phyloP scores from a whole-genome alignment of 2,888 invertebrate genomes.

The Margaritifera margaritifera region DNA sequence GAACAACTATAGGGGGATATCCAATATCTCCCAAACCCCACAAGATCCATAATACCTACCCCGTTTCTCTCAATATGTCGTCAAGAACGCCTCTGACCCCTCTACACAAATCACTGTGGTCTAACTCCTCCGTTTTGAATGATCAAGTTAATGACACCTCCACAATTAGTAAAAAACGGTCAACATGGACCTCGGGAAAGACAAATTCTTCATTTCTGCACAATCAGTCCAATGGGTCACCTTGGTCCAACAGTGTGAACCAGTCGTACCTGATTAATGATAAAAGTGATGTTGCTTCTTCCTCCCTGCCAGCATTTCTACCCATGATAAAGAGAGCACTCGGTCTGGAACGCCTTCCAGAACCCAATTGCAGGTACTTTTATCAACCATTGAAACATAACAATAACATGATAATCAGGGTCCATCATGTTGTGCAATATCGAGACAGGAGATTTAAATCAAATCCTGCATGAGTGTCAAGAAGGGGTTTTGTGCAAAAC shows the following conservation, averaged over 20 bases:
- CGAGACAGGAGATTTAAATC: not conserved
- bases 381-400: not conserved
- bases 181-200: constrained; percentile 55
- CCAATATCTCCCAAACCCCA: too few relatives aligned
- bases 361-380: constrained; percentile 18
- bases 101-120: too few relatives aligned
- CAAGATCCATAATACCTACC: too few relatives aligned
- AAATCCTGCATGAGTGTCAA: too few relatives aligned
- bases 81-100: too few relatives aligned
- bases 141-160: too few relatives aligned
- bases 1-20: too few relatives aligned
- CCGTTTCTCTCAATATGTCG: too few relatives aligned
- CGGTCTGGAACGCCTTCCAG: constrained; percentile 35
- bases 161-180: constrained; percentile 13
- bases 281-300: constrained; percentile 38
- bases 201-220: constrained; percentile 13
- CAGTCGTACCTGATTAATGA: not conserved
- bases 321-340: constrained; percentile 59
- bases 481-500: too few relatives aligned
- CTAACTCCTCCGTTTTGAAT: too few relatives aligned
- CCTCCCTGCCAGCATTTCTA: constrained; percentile 53
- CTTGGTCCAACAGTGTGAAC: not conserved
- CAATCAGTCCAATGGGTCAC: constrained; percentile 17
- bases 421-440: not conserved
- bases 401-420: not conserved